A percentile compares a stretch with the other conserved stretches of the same genome.
phyloP scores from a whole-genome alignment of 2,888 invertebrate species.

The Trimorus sp. region DNA sequence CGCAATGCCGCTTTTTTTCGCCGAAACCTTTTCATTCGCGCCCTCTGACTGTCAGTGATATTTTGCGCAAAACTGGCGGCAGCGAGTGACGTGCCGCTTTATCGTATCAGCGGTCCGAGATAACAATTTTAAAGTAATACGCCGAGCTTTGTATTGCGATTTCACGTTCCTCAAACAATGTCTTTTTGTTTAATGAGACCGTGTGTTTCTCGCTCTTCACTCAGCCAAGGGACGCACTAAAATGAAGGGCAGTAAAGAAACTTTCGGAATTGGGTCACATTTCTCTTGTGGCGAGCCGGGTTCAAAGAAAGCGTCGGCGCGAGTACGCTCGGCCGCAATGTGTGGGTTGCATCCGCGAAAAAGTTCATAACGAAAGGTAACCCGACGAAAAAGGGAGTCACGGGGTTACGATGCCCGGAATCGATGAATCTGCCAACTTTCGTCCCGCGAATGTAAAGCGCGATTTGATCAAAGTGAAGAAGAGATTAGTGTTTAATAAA shows the following conservation, averaged over 20 bases:
- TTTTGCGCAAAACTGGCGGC: neutral
- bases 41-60: neutral
- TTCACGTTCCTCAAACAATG: slow-evolving; percentile 53
- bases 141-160: slow-evolving; percentile 34
- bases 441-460: too few relatives aligned
- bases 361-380: slow-evolving; percentile 50
- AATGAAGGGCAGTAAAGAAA: slow-evolving; percentile 63
- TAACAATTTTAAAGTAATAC: slow-evolving; percentile 56
- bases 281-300: slow-evolving; percentile 55
- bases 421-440: too few relatives aligned
- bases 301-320: slow-evolving; percentile 61
- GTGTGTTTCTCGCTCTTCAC: slow-evolving; percentile 59
- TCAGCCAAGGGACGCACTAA: slow-evolving; percentile 53
- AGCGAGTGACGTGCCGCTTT: slow-evolving; percentile 12
- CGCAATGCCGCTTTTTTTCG: neutral
- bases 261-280: slow-evolving; percentile 65
- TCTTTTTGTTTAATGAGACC: slow-evolving; percentile 58
- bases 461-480: too few relatives aligned
- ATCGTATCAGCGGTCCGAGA: slow-evolving; percentile 29
- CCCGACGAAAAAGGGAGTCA: slow-evolving; percentile 33
- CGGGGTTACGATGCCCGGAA: neutral
- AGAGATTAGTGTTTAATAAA: too few relatives aligned
- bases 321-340: slow-evolving; percentile 46
- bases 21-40: neutral
- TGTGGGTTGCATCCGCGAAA: slow-evolving; percentile 27